These are phyloP conservation scores for Ctena decussata DNA, from an alignment of 2,888 invertebrate species.

Conservation along the genomic window DNA sequence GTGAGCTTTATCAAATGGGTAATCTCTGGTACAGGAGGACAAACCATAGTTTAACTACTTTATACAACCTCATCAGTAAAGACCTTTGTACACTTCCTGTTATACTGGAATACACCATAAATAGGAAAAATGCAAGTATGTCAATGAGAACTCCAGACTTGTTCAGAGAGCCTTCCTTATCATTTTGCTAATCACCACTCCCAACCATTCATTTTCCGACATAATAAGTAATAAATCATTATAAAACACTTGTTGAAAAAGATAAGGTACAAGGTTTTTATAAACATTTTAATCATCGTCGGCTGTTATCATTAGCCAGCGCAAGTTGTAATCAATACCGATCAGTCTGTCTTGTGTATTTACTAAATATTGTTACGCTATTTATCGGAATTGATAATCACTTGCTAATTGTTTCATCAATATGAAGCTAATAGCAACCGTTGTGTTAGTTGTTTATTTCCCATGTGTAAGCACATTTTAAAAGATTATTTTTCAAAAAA, in stretches of 20 bases:
- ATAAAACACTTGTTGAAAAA: background rate
- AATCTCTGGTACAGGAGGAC: too few species aligned
- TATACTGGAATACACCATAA: too few species aligned
- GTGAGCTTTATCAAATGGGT: too few species aligned
- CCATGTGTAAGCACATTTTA: background rate
- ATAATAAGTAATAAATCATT: constrained; percentile 3
- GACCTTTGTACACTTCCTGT: too few species aligned
- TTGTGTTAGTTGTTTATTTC: background rate
- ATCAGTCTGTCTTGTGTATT: background rate
- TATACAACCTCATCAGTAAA: too few species aligned
- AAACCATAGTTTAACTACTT: too few species aligned
- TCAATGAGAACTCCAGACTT: too few species aligned
- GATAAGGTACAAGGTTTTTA: background rate
- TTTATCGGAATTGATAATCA: background rate
- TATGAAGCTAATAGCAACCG: background rate
- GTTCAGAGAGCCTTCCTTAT: too few species aligned
- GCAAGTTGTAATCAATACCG: background rate
- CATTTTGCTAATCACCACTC: too few species aligned
- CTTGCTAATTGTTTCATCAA: background rate
- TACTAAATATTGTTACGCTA: background rate
- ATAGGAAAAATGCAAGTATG: too few species aligned
- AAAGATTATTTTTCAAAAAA: background rate
- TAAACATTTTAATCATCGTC: background rate
- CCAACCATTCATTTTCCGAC: too few species aligned
- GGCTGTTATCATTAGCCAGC: background rate